phyloP scores from a whole-genome alignment of 2,888 invertebrate genomes.

The Drosophila leonis region DNA sequence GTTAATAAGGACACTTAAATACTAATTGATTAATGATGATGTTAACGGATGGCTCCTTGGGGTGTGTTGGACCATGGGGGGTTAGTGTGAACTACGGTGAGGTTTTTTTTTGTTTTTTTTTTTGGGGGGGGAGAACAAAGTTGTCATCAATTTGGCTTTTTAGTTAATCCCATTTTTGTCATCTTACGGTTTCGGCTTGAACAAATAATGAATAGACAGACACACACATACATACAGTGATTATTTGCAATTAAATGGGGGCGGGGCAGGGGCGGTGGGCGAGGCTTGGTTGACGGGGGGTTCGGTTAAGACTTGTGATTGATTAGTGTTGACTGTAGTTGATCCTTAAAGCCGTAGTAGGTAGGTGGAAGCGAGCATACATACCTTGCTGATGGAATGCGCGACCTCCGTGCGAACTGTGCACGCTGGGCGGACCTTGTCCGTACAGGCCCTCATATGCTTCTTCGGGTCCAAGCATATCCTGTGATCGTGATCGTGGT shows the following conservation, averaged over 20 bases:
- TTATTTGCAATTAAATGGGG: constrained; percentile 18
- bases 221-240: constrained; percentile 20
- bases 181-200: constrained; percentile 5
- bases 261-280: constrained; percentile 4
- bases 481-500: constrained; percentile 74
- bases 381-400: constrained; percentile 94
- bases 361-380: constrained; percentile 71
- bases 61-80: constrained; percentile 13
- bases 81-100: constrained; percentile 13
- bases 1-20: constrained; percentile 23
- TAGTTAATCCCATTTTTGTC: constrained; percentile 7
- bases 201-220: constrained; percentile 18
- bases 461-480: constrained; percentile 94
- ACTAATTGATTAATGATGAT: constrained; percentile 12
- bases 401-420: constrained; percentile 92
- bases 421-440: constrained; percentile 95
- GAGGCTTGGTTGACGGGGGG: background rate
- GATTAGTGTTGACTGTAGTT: constrained; percentile 37
- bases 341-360: constrained; percentile 46
- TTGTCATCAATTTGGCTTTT: constrained; percentile 1
- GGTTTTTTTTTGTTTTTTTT: background rate
- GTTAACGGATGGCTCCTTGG: constrained; percentile 1
- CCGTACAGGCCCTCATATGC: constrained; percentile 97
- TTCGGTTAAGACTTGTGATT: constrained; percentile 23
- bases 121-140: background rate